phyloP scores from a whole-genome alignment of 2,113 vertebrate species.

The Ranitomeya variabilis region DNA sequence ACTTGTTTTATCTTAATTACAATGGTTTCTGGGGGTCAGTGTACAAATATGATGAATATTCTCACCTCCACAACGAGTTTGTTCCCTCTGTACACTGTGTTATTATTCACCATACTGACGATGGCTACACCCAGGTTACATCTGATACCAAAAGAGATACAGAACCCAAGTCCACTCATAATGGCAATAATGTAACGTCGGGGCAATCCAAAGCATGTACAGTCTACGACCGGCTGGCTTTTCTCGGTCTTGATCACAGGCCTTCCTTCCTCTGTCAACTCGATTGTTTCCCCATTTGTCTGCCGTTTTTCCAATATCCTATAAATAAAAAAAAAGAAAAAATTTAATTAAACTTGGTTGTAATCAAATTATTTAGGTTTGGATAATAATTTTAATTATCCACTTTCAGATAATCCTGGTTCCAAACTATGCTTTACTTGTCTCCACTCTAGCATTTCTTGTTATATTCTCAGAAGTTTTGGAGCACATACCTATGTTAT shows the following conservation, averaged over 20 bases:
- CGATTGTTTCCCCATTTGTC: conserved; percentile 84
- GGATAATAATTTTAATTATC: too few relatives aligned
- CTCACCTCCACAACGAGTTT: conserved; percentile 82
- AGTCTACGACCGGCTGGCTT: conserved; percentile 84
- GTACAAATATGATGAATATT: neutral
- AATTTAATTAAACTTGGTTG: neutral
- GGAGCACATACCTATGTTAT: too few relatives aligned
- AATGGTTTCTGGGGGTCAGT: neutral
- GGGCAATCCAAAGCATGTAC: conserved; percentile 88
- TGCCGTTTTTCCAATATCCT: conserved; percentile 86
- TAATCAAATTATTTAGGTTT: too few relatives aligned
- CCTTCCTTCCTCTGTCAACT: conserved; percentile 79
- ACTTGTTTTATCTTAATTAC: too few relatives aligned
- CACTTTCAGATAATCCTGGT: too few relatives aligned
- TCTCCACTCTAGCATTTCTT: too few relatives aligned
- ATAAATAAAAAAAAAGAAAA: neutral
- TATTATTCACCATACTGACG: conserved; percentile 94
- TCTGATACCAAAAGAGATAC: conserved; percentile 91
- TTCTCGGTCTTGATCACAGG: conserved; percentile 68
- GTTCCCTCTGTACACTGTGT: conserved; percentile 77
- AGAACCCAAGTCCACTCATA: conserved; percentile 89
- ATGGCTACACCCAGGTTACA: conserved; percentile 92
- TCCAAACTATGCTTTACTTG: too few relatives aligned
- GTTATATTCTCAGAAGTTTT: too few relatives aligned
- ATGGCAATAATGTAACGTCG: conserved; percentile 92